These are phyloP conservation scores for Eptesicus fuscus DNA, from an alignment of 2,113 vertebrate species.

Conservation along the genomic window DNA sequence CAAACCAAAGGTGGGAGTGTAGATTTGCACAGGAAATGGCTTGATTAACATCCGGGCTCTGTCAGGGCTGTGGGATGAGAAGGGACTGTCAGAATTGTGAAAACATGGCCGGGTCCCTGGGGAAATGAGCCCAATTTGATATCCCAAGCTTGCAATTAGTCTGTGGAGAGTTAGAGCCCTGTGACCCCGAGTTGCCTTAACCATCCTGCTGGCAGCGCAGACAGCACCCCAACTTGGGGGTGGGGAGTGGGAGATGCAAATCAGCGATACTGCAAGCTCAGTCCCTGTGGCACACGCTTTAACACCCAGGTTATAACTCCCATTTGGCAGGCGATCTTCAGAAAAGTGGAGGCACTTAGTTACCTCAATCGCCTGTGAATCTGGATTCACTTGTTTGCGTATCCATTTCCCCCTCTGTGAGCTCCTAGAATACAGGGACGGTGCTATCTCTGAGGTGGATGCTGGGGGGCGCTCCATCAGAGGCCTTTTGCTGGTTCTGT, in stretches of 20 bases:
- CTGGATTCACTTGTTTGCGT: not conserved
- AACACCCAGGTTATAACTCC: not conserved
- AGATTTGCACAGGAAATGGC: not conserved
- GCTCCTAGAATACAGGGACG: not conserved
- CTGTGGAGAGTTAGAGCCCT: not conserved
- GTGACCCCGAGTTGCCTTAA: not conserved
- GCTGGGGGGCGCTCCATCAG: too few relatives aligned
- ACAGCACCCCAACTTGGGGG: not conserved
- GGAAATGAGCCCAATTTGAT: constrained; percentile 39
- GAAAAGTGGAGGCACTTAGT: not conserved
- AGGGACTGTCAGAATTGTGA: constrained; percentile 36
- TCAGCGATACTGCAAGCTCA: not conserved
- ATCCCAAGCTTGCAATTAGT: constrained; percentile 2
- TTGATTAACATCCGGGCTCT: constrained; percentile 23
- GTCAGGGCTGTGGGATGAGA: not conserved
- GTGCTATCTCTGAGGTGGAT: not conserved
- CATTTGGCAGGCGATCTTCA: not conserved
- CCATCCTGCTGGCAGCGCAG: not conserved
- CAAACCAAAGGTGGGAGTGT: constrained; percentile 17
- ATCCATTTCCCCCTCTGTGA: not conserved
- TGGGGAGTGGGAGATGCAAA: not conserved
- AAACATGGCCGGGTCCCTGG: not conserved
- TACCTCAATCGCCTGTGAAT: not conserved
- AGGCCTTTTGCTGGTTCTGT: not conserved
- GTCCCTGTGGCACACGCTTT: rapidly evolving